Conservation (phyloP, 2,888 invertebrate species). For the Cephus pygmeus region DNA sequence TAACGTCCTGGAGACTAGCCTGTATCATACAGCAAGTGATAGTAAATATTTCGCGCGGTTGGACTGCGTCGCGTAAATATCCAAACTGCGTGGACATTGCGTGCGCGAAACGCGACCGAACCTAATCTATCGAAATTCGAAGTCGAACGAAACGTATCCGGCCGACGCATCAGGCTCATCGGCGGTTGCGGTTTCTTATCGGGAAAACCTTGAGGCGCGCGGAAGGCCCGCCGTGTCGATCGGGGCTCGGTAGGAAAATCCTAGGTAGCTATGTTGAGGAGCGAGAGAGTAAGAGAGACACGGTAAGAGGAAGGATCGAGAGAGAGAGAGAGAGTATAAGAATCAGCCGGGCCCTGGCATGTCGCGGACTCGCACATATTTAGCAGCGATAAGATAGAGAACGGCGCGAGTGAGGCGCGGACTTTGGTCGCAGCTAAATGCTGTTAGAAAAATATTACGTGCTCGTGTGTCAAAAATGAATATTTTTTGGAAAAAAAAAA, state of each 20-base stretch:
- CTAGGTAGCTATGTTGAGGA: slow-evolving; percentile 9
- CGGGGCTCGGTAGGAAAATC: slow-evolving; percentile 1
- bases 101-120: not conserved
- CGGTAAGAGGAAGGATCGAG: not conserved
- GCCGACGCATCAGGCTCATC: not conserved
- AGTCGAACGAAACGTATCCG: not conserved
- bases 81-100: not conserved
- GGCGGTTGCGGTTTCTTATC: not conserved
- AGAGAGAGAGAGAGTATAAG: slow-evolving; percentile 10
- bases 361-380: not conserved
- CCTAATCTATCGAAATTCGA: not conserved
- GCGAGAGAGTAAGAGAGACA: not conserved
- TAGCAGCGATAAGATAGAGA: slow-evolving; percentile 19
- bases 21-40: not conserved
- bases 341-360: not conserved
- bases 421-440: not conserved
- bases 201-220: not conserved
- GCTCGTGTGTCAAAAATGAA: no score
- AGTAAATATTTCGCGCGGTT: not conserved
- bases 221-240: not conserved
- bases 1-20: not conserved
- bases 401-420: slow-evolving; percentile 13
- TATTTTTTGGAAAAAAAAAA: no score
- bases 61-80: not conserved
- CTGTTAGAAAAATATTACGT: no score